Conservation (phyloP, 1,140 invertebrate species). For the Apis florea region DNA sequence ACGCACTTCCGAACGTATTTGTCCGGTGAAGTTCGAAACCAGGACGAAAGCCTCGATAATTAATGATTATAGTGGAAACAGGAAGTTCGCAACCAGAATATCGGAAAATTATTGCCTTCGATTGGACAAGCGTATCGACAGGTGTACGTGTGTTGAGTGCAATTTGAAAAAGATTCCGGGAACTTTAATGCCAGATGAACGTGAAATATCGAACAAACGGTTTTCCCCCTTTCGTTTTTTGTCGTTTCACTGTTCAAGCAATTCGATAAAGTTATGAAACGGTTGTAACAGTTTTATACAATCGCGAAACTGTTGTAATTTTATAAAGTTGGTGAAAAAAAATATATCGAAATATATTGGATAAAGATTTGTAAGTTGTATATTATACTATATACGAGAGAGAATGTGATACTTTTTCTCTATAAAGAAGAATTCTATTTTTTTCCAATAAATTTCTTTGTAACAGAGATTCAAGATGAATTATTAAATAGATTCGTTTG, state of each 20-base stretch:
- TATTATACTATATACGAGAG: not conserved
- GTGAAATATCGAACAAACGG: slow-evolving; percentile 10
- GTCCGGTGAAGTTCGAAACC: slow-evolving; percentile 53
- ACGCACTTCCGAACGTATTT: slow-evolving; percentile 53
- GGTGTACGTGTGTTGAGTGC: slow-evolving; percentile 19
- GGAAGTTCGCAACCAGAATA: slow-evolving; percentile 56
- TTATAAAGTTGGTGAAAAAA: not conserved
- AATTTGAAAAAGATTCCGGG: slow-evolving; percentile 29
- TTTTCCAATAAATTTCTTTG: too few relatives aligned
- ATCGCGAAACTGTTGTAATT: not conserved
- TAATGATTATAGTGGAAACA: slow-evolving; percentile 64
- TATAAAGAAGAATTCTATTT: too few relatives aligned
- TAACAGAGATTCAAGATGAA: too few relatives aligned
- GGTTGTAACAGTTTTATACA: not conserved
- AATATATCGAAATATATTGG: too few relatives aligned
- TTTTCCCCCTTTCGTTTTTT: not conserved
- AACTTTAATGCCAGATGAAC: slow-evolving; percentile 9
- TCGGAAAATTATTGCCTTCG: slow-evolving; percentile 59
- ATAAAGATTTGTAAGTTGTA: not conserved
- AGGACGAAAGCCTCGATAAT: slow-evolving; percentile 57
- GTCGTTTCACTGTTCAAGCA: not conserved
- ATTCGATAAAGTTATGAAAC: not conserved
- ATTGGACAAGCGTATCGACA: slow-evolving; percentile 47
- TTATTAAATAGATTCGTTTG: too few relatives aligned
- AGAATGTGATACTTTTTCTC: too few relatives aligned